Evolutionary conservation across 2,113 vertebrate species (phyloP).

Genomic region (Hippocampus comes): DNA sequence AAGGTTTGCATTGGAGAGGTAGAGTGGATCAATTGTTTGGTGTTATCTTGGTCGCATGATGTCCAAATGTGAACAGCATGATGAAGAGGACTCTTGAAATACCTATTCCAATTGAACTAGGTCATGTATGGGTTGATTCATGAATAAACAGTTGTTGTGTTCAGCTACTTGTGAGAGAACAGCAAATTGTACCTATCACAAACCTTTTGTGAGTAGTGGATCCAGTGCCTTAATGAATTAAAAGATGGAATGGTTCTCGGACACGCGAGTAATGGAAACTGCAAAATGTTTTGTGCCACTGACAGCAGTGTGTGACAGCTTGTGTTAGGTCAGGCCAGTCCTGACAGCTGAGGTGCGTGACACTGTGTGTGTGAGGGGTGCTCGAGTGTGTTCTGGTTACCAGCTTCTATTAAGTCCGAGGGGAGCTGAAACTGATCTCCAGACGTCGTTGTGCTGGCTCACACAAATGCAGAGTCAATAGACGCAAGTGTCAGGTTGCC

Average conservation of each 20-base stretch:
- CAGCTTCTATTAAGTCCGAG: slow-evolving; percentile 26
- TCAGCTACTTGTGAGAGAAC: no score
- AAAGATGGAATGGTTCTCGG: no score
- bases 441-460: slow-evolving; percentile 40
- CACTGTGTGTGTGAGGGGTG: slow-evolving; percentile 5
- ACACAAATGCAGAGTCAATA: slow-evolving; percentile 22
- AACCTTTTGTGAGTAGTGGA: not conserved
- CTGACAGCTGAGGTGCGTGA: not conserved
- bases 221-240: not conserved
- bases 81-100: no score
- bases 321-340: slow-evolving; percentile 10
- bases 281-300: not conserved
- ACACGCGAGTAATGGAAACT: not conserved
- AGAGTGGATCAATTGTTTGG: no score
- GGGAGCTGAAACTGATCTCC: slow-evolving; percentile 24
- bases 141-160: no score
- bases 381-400: slow-evolving; percentile 16
- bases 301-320: not conserved
- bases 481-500: slow-evolving; percentile 25
- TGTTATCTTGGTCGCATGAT: no score
- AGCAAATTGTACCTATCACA: no score
- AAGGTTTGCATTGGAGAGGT: no score
- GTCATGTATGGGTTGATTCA: no score
- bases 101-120: no score
- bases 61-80: no score